These are phyloP conservation scores for Petrocephalus sullivani DNA, from an alignment of 2,797 vertebrate species.

Conservation along the genomic window DNA sequence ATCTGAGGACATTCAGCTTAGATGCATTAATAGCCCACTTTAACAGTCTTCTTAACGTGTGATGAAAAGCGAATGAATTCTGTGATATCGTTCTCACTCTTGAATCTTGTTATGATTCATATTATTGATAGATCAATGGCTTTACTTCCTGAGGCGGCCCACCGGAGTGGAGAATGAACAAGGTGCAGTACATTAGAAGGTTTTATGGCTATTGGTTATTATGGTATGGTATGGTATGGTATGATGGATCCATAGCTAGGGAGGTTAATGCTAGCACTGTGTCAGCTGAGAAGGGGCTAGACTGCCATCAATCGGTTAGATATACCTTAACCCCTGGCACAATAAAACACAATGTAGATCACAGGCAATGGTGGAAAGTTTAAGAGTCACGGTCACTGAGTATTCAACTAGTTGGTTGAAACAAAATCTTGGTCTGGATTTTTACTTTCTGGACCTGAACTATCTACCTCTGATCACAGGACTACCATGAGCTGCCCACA, in stretches of 20 bases:
- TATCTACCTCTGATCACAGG: background rate
- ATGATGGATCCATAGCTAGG: too few relatives aligned
- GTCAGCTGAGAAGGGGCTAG: background rate
- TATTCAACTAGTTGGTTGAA: background rate
- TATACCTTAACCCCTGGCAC: background rate
- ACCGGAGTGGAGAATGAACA: background rate
- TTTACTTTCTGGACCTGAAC: background rate
- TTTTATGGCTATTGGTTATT: background rate
- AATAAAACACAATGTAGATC: background rate
- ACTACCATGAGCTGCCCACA: background rate
- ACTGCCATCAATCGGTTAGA: background rate
- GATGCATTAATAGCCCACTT: background rate
- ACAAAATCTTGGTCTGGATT: background rate
- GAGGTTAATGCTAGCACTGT: background rate
- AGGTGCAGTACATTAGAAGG: background rate
- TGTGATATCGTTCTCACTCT: background rate
- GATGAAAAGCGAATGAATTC: background rate
- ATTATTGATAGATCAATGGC: background rate
- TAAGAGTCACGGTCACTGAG: background rate
- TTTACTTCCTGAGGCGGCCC: background rate
- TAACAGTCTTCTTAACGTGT: background rate
- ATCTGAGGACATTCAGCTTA: background rate
- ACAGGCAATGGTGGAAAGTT: background rate
- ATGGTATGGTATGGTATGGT: background rate
- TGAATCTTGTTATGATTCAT: background rate